Evolutionary conservation across 2,888 invertebrate genomes (phyloP).

Genomic region (Gymnosoma rotundatum): DNA sequence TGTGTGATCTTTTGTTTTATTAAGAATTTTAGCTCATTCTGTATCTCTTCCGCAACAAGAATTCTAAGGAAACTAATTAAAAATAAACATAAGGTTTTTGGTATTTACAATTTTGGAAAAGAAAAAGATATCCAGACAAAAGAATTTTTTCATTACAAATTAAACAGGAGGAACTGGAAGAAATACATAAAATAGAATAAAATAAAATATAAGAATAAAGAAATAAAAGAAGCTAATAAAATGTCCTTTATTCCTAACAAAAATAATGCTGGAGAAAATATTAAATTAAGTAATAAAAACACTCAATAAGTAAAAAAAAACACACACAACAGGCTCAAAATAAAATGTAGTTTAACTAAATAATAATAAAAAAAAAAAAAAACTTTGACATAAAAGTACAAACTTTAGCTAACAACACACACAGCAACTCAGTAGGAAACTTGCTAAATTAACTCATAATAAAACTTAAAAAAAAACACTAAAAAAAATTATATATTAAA

Average conservation of each 20-base stretch:
- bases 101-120: slow-evolving; percentile 49
- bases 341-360: slow-evolving; percentile 45
- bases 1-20: not conserved
- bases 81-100: slow-evolving; percentile 65
- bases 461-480: no score
- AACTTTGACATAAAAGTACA: not conserved
- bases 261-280: slow-evolving; percentile 10
- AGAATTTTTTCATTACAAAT: slow-evolving; percentile 48
- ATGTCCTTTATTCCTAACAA: slow-evolving; percentile 42
- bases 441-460: no score
- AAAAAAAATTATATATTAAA: not conserved
- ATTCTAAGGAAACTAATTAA: slow-evolving; percentile 61
- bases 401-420: not conserved
- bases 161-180: slow-evolving; percentile 6
- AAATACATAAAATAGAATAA: not conserved
- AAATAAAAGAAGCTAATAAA: slow-evolving; percentile 25
- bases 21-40: slow-evolving; percentile 30
- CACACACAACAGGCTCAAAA: slow-evolving; percentile 39
- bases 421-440: not conserved
- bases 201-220: not conserved
- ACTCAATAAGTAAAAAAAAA: slow-evolving; percentile 18
- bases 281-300: slow-evolving; percentile 58
- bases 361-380: slow-evolving; percentile 34
- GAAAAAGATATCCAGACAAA: slow-evolving; percentile 54
- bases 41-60: slow-evolving; percentile 20